A percentile compares a stretch with the other conserved stretches of the same genome.
These are phyloP conservation scores for Onchidella celtica DNA, from an alignment of 2,888 invertebrate species.

Conservation along the genomic window DNA sequence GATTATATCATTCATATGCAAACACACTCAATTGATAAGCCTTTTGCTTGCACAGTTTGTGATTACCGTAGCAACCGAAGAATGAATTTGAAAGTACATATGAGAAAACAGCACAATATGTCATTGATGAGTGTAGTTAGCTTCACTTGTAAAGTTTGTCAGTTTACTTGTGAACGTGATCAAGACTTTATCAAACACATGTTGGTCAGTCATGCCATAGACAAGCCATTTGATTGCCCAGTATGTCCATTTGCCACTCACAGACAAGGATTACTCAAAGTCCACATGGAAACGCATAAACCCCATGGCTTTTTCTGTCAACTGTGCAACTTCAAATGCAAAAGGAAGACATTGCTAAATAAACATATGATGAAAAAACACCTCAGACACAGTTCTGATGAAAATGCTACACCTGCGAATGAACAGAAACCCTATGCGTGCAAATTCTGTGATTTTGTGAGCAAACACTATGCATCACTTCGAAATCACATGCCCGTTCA, in stretches of 20 bases:
- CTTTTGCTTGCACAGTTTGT: conserved; percentile 22
- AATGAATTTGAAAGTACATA: conserved; percentile 26
- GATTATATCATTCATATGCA: conserved; percentile 29
- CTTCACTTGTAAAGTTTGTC: conserved; percentile 12
- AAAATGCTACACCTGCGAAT: background rate
- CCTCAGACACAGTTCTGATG: background rate
- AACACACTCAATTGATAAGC: conserved; percentile 29
- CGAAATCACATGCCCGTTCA: conserved; percentile 28
- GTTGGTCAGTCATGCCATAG: background rate
- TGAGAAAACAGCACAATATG: conserved; percentile 27
- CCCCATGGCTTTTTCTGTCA: conserved; percentile 23
- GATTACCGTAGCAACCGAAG: conserved; percentile 24
- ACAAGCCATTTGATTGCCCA: conserved; percentile 31
- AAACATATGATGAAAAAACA: conserved; percentile 24
- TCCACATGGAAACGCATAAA: conserved; percentile 28
- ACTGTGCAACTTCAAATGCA: conserved; percentile 34
- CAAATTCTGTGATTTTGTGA: conserved; percentile 4
- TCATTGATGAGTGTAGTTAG: background rate
- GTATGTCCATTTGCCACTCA: conserved; percentile 17
- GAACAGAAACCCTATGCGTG: conserved; percentile 10
- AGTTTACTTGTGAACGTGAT: conserved; percentile 22
- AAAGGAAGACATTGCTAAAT: conserved; percentile 28
- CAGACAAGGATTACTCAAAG: conserved; percentile 14
- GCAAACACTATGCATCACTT: conserved; percentile 35
- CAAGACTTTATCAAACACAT: conserved; percentile 30